Base-by-base conservation (phyloP, 2,888 invertebrate genomes). In the Deilephila elpenor region DNA sequence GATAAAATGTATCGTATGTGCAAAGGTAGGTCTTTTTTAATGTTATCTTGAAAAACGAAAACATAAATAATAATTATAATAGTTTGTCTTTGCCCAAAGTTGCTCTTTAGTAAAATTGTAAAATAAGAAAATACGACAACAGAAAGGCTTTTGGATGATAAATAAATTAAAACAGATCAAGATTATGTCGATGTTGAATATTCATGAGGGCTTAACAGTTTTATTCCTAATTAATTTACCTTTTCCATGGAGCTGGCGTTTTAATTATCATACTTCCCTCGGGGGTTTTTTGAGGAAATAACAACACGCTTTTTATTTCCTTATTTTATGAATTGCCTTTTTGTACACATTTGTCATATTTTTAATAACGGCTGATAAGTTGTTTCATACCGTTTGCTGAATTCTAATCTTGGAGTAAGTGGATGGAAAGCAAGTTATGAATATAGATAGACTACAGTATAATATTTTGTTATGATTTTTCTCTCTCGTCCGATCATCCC, bases 161-260 rank as follows among this genome's bases (percentile, higher is more conserved):
- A 67, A 67, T 67, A 44, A 25, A 67, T 67, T 25, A 51, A 64
- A 71, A 59, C 32, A 32, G 71, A 59, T 59, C 56, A 59, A 71
- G 71, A 59, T 59, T 56, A 59, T 59, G 34, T 14, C 20, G 11
- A 3, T 29, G 11, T 34, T 72, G 62, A 62, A 51, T 60, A 61
- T 62, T 61, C 53, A 61, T 44, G 25, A 67, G 67, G 25, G 20
- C 7, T 62, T 67, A 67, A 51, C 67, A 64, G 64, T 37, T 44
- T 44, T 44, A 11, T 44, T 51, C 51, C 29, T 51, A 67, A 51
- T 67, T 51, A 67, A 67, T 51, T 67, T 67, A 51, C 51, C 25
- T 51, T 20, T 25, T 67, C 67, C 44, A 51, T 17, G 0, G 25
- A 25, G 51, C 20, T 17, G 20, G 14, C 51, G 67, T 67, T 67